Evolutionary conservation across 2,888 invertebrate species (phyloP), one percentile per base, ranked within the genome.

Genomic region (Itoplectis maculator): DNA sequence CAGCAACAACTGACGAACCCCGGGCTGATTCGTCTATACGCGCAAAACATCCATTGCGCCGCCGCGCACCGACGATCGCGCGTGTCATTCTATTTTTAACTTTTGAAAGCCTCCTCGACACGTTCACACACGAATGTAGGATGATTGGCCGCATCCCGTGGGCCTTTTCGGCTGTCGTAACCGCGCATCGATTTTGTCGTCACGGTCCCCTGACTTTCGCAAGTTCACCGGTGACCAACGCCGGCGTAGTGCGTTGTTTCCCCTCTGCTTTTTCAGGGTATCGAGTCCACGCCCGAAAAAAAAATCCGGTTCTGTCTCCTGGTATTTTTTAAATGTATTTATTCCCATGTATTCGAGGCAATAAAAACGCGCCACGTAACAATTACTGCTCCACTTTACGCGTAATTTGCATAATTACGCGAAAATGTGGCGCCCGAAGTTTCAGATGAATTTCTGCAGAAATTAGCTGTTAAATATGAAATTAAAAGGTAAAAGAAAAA

Each of bases 61-160:
- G n/a, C 63, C 68, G 45, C 78, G 45, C 54, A n/a, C n/a, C n/a
- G n/a, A n/a, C 11, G 66, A 69, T 74, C 51, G 51, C 69, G 51
- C 69, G 42, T 56, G 74, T 74, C 37, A n/a, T 47, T 69, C 81
- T 82, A 82, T 82, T 70, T 82, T 82, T 82, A 82, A 78, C 77
- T 69, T 82, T 78, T 78, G 49, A 82, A 82, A 82, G 78, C 69
- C 69, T 78, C 56, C 18, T 56, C 40, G 49, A 47, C 13, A 72
- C 51, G 61, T 23, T 63, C 20, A 18, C 40, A 65, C 37, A 63
- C 45, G 66, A 75, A 45, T 29, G 51, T 70, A 35, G 69, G 49
- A 74, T 78, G 70, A 82, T 82, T 75, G 79, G 61, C 75, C 51
- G 69, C 79, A 75, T 75, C 79, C 75, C 70, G 79, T 72, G 72